Conservation (phyloP, 2,113 vertebrate genomes). For the Cebidichthys violaceus region DNA sequence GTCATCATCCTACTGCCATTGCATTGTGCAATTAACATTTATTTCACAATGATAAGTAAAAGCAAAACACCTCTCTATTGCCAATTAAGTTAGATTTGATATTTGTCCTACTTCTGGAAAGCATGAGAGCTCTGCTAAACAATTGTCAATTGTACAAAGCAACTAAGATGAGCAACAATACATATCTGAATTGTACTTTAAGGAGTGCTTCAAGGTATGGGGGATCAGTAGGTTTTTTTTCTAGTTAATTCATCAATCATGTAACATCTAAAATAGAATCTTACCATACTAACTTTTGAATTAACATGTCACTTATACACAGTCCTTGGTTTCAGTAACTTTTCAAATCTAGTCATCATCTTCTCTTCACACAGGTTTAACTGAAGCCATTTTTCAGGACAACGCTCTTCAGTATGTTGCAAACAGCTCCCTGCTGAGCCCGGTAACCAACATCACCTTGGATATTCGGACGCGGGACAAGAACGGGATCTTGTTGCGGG, state of each 20-base stretch:
- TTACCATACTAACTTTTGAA: neutral
- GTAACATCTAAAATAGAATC: neutral
- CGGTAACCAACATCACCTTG: conserved; percentile 85
- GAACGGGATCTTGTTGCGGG: conserved; percentile 85
- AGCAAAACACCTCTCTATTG: neutral
- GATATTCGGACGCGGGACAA: conserved; percentile 89
- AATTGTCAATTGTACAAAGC: neutral
- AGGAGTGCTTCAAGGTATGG: neutral
- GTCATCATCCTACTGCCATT: neutral
- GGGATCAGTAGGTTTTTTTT: neutral
- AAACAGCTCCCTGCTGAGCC: conserved; percentile 76
- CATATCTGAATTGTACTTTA: neutral
- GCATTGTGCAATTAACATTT: neutral
- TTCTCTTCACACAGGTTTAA: conserved; percentile 84
- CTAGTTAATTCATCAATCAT: neutral
- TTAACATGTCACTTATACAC: neutral
- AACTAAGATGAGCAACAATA: neutral
- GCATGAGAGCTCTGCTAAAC: neutral
- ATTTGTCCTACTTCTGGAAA: neutral
- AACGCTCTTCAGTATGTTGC: conserved; percentile 82
- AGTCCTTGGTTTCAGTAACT: neutral
- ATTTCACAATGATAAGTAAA: neutral
- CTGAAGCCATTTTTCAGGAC: conserved; percentile 88
- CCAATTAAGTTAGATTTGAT: neutral
- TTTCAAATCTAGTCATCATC: neutral